These are phyloP conservation scores for Girardinichthys multiradiatus DNA, from an alignment of 2,113 vertebrate species.

Conservation along the genomic window DNA sequence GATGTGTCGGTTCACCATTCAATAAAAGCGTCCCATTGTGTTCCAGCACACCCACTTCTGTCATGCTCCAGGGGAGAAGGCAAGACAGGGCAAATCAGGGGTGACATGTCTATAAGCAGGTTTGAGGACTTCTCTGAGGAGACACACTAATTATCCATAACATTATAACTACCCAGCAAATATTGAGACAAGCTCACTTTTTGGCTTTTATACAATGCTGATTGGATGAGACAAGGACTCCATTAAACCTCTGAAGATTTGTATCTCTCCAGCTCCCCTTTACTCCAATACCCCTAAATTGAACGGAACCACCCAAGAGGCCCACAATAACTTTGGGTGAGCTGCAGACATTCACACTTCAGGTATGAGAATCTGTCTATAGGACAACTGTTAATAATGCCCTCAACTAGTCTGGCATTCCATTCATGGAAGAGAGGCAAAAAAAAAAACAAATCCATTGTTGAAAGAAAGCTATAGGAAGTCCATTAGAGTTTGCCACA, in stretches of 20 bases:
- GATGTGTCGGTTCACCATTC: conserved; percentile 49
- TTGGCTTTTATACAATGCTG: not conserved
- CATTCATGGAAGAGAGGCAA: no score
- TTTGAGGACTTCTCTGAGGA: conserved; percentile 40
- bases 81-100: conserved; percentile 73
- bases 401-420: no score
- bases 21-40: conserved; percentile 67
- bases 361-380: no score
- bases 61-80: conserved; percentile 72
- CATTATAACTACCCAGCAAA: not conserved
- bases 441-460: no score
- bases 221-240: not conserved
- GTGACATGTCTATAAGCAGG: conserved; percentile 67
- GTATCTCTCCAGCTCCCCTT: not conserved
- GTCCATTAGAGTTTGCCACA: no score
- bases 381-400: no score
- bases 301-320: no score
- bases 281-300: not conserved
- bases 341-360: no score
- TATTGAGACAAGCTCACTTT: not conserved
- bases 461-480: no score
- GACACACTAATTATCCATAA: conserved; percentile 8
- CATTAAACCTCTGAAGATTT: not conserved
- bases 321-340: no score
- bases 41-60: conserved; percentile 64